These are phyloP conservation scores for Triplophysa siluroides DNA, from an alignment of 2,113 vertebrate species.

Conservation along the genomic window DNA sequence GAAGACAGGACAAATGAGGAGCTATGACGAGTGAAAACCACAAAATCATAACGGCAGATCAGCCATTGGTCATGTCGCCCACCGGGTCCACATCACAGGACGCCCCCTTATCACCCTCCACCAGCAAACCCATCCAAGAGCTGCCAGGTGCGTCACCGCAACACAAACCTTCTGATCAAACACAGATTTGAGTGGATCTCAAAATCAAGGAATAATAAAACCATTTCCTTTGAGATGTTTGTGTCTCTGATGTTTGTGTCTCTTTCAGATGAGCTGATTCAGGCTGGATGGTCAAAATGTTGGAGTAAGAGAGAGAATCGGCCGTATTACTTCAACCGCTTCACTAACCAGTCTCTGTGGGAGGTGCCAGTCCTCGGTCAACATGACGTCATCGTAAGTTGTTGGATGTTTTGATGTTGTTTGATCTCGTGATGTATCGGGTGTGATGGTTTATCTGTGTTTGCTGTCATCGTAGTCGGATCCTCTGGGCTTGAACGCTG, in stretches of 20 bases:
- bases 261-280: conserved; percentile 89
- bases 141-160: conserved; percentile 81
- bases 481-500: conserved; percentile 92
- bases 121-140: conserved; percentile 85
- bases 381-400: conserved; percentile 95
- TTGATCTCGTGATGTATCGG: too few species aligned
- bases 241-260: too few species aligned
- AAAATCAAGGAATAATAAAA: too few species aligned
- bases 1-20: conserved; percentile 75
- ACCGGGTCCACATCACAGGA: conserved; percentile 82
- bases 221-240: too few species aligned
- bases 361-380: conserved; percentile 96
- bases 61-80: conserved; percentile 83
- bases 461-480: conserved; percentile 80
- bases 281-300: conserved; percentile 97
- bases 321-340: conserved; percentile 96
- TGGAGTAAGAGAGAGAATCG: conserved; percentile 97
- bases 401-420: background rate
- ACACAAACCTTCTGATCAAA: too few species aligned
- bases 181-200: too few species aligned
- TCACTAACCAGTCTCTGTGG: conserved; percentile 98
- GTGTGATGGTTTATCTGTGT: background rate
- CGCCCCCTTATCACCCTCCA: conserved; percentile 87
- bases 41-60: conserved; percentile 84
- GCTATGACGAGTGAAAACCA: conserved; percentile 96